Evolutionary conservation across 2,797 vertebrate genomes (phyloP).

Genomic region (Paguma larvata): DNA sequence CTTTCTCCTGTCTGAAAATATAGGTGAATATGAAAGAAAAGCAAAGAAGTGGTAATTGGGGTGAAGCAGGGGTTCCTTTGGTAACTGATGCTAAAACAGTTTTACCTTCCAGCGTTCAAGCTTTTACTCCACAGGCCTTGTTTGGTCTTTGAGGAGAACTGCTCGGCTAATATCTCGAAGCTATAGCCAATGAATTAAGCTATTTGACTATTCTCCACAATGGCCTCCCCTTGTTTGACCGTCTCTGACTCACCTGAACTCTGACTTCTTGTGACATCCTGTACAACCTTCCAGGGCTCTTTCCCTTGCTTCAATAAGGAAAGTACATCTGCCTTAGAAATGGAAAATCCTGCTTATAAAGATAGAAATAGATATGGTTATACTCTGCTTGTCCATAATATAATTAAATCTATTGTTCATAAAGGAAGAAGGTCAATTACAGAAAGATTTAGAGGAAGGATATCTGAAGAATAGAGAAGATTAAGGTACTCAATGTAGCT

Average conservation of each 20-base stretch:
- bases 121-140: background rate
- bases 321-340: constrained; percentile 11
- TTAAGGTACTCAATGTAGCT: background rate
- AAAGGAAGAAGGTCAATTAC: background rate
- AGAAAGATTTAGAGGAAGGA: background rate
- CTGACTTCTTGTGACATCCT: background rate
- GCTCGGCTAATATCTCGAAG: background rate
- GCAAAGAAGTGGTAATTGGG: background rate
- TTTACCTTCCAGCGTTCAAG: background rate
- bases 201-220: background rate
- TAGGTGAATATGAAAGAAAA: background rate
- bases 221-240: background rate
- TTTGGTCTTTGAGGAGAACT: background rate
- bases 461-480: background rate
- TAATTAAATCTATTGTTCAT: background rate
- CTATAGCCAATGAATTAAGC: background rate
- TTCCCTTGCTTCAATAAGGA: constrained; percentile 50
- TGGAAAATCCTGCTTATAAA: constrained; percentile 24
- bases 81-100: background rate
- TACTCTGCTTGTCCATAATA: background rate
- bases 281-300: constrained; percentile 35
- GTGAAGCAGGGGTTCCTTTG: background rate
- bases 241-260: constrained; percentile 22
- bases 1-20: background rate
- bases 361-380: background rate